Conservation (phyloP, 23 tunicate genomes). For the Trididemnum miniatum region DNA sequence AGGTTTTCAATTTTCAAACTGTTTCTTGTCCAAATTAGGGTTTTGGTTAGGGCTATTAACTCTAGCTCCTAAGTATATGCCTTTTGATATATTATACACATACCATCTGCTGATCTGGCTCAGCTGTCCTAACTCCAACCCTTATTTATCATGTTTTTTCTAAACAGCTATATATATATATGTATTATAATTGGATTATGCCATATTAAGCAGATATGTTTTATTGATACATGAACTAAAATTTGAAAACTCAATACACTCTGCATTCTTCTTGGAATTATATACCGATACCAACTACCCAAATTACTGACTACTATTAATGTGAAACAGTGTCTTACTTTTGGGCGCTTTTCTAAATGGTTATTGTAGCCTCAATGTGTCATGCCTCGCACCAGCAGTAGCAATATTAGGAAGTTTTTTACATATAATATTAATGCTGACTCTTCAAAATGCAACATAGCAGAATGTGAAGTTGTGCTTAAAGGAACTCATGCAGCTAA, state of each 20-base stretch:
- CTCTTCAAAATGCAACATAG: constrained; percentile 6
- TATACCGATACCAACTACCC: too few relatives aligned
- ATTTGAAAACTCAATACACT: neutral
- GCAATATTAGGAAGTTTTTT: constrained; percentile 30
- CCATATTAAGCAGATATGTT: neutral
- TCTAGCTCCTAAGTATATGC: too few relatives aligned
- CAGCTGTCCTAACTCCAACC: neutral
- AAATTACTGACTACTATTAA: neutral
- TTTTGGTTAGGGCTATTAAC: too few relatives aligned
- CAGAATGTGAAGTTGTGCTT: constrained; percentile 1
- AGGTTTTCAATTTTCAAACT: too few relatives aligned
- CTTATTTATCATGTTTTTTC: neutral
- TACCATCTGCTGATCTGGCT: too few relatives aligned
- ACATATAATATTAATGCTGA: neutral
- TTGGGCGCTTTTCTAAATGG: neutral
- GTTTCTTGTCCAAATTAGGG: too few relatives aligned
- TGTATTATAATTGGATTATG: neutral
- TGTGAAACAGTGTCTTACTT: neutral
- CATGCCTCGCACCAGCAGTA: constrained; percentile 6
- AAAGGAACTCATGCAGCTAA: constrained; percentile 29
- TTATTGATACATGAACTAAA: neutral
- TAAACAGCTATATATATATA: neutral
- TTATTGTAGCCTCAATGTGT: neutral
- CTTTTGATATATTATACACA: too few relatives aligned
- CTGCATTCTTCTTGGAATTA: neutral